phyloP scores from a whole-genome alignment of 2,797 vertebrate genomes.

The Alca torda region DNA sequence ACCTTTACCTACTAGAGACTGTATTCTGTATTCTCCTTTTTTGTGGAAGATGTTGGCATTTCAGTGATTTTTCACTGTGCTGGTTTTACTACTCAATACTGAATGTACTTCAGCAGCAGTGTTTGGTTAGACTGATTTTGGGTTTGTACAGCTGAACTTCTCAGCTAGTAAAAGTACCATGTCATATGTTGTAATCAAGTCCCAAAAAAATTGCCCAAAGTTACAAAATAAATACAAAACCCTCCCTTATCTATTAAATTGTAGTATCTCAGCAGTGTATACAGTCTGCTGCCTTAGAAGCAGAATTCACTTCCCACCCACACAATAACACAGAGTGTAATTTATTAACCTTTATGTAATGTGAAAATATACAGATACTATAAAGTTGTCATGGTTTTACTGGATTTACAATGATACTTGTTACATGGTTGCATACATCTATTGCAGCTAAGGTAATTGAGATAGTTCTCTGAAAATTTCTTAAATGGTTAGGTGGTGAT shows the following conservation, averaged over 20 bases:
- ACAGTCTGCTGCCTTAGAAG: neutral
- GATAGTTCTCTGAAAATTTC: neutral
- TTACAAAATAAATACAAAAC: neutral
- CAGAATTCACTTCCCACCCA: neutral
- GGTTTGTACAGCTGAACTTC: neutral
- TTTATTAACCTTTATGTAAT: neutral
- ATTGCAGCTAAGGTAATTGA: neutral
- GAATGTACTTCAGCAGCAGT: neutral
- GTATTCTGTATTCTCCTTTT: neutral
- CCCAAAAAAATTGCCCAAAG: neutral
- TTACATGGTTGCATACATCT: neutral
- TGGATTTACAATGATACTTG: neutral
- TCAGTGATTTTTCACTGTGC: neutral
- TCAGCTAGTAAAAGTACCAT: neutral
- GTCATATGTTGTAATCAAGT: neutral
- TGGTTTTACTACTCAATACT: neutral
- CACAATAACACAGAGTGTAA: neutral
- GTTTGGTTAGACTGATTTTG: neutral
- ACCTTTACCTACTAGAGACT: neutral
- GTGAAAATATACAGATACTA: neutral
- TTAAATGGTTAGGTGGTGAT: neutral
- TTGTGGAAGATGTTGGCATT: neutral
- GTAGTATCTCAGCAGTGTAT: neutral
- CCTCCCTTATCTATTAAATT: neutral
- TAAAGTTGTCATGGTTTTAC: neutral